phyloP scores from a whole-genome alignment of 1,140 invertebrate genomes.

The Procambarus virginalis region DNA sequence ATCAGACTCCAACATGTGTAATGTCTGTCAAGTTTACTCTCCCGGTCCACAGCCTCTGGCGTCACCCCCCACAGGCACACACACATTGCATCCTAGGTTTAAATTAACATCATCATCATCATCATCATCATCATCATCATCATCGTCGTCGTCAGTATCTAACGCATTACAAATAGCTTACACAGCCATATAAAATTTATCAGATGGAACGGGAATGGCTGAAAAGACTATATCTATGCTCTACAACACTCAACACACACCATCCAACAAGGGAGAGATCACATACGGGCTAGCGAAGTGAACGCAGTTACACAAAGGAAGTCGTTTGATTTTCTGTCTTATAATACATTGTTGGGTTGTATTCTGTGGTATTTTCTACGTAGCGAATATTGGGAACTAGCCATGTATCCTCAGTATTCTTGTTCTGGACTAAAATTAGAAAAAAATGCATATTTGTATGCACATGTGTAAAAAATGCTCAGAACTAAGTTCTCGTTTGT shows the following conservation, averaged over 20 bases:
- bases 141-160: constrained; percentile 8
- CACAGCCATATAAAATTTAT: constrained; percentile 34
- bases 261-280: constrained; percentile 31
- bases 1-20: too few species aligned
- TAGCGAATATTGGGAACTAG: background rate
- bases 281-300: background rate
- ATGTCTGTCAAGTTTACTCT: too few species aligned
- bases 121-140: background rate
- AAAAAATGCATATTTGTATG: constrained; percentile 19
- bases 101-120: background rate
- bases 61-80: background rate
- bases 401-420: background rate
- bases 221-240: constrained; percentile 32
- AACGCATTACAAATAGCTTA: constrained; percentile 3
- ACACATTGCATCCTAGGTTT: constrained; percentile 1
- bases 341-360: constrained; percentile 19
- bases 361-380: background rate
- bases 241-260: constrained; percentile 17
- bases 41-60: background rate
- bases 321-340: constrained; percentile 40
- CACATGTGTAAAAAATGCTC: background rate
- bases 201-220: constrained; percentile 37
- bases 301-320: constrained; percentile 34
- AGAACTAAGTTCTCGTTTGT: background rate
- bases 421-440: constrained; percentile 8